Evolutionary conservation across 2,888 invertebrate genomes (phyloP).

Genomic region (Chrysolina haemoptera): DNA sequence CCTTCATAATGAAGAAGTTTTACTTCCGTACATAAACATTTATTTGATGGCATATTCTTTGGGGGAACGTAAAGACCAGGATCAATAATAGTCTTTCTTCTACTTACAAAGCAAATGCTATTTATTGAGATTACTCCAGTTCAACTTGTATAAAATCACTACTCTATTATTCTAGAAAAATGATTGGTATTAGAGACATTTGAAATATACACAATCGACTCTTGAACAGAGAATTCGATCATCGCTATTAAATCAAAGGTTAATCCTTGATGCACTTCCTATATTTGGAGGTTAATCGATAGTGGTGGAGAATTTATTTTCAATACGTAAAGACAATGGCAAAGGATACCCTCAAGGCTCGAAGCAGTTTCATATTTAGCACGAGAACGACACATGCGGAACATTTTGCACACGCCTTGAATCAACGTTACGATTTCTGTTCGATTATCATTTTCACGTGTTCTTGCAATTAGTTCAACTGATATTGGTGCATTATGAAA

Average conservation of each 20-base stretch:
- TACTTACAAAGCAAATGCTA: no score
- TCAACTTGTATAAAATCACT: no score
- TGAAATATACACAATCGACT: neutral
- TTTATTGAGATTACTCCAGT: no score
- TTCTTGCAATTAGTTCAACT: no score
- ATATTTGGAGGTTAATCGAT: slow-evolving; percentile 9
- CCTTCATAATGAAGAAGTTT: no score
- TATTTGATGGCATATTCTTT: no score
- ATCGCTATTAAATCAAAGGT: neutral
- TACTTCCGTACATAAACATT: no score
- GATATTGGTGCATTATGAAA: no score
- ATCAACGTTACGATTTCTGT: neutral
- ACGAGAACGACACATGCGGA: slow-evolving; percentile 14
- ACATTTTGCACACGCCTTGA: neutral
- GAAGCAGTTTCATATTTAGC: slow-evolving; percentile 11
- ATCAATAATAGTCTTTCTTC: no score
- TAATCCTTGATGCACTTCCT: slow-evolving; percentile 13
- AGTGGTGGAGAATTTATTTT: neutral
- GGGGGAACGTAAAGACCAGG: no score
- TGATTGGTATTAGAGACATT: no score
- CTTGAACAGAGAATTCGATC: neutral
- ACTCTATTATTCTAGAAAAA: no score
- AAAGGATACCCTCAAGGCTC: slow-evolving; percentile 18
- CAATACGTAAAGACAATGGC: slow-evolving; percentile 1
- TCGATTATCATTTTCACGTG: neutral